phyloP scores from a whole-genome alignment of 2,113 vertebrate species.

The Cyanocitta stelleri region DNA sequence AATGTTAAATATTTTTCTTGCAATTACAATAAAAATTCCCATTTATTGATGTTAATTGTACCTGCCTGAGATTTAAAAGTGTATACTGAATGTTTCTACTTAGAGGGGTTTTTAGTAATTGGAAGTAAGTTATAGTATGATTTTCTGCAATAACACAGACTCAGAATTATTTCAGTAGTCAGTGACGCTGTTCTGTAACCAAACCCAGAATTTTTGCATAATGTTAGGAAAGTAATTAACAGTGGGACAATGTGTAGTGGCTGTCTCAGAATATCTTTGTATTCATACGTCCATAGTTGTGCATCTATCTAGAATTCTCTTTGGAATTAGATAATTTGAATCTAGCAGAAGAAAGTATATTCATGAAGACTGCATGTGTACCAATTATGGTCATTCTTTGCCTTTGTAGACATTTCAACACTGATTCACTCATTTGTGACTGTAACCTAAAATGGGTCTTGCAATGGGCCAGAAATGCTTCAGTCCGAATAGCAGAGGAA shows the following conservation, averaged over 20 bases:
- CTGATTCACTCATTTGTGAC: conserved; percentile 87
- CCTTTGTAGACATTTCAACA: conserved; percentile 78
- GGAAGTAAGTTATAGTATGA: neutral
- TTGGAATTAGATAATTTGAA: neutral
- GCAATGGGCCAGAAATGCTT: conserved; percentile 76
- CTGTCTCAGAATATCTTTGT: neutral
- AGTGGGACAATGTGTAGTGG: neutral
- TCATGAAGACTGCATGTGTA: neutral
- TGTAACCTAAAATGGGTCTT: conserved; percentile 87
- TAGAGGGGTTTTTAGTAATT: neutral
- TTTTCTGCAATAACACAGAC: neutral
- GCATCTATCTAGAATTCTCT: neutral
- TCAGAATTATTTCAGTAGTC: neutral
- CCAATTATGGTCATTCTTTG: neutral
- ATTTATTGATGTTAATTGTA: neutral
- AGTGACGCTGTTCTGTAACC: neutral
- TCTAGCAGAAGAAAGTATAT: neutral
- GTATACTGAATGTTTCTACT: neutral
- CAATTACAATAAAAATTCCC: neutral
- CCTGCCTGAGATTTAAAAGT: neutral
- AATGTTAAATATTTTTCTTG: neutral
- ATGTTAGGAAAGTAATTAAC: neutral
- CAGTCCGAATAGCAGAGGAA: conserved; percentile 79
- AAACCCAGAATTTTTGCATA: neutral
- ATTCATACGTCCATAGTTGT: neutral